Conservation (phyloP, 2,113 vertebrate genomes). For the Corapipo altera region DNA sequence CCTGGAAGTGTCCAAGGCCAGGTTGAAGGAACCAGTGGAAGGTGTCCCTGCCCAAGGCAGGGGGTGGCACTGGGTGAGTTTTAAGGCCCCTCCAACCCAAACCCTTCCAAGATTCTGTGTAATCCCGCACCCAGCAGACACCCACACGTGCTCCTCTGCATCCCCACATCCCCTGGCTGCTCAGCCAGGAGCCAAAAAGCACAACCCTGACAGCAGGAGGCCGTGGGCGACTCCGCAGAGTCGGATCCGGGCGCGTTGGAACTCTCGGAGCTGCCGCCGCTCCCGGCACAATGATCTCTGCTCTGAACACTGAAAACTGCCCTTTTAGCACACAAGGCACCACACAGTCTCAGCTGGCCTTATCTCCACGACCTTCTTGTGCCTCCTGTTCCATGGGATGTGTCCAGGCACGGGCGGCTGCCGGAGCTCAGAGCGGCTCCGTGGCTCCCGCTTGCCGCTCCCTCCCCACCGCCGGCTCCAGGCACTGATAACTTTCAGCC, state of each 20-base stretch:
- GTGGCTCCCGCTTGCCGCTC: neutral
- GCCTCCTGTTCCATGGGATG: neutral
- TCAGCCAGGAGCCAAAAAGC: neutral
- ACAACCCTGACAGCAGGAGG: neutral
- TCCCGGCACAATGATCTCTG: accelerated
- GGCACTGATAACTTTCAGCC: neutral
- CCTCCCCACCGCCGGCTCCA: neutral
- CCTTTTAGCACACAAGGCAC: neutral
- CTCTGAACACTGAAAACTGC: neutral
- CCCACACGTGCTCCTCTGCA: neutral
- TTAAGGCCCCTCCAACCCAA: neutral
- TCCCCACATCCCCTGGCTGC: accelerated
- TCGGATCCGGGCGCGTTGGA: accelerated
- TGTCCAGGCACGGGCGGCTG: neutral
- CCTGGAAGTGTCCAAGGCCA: neutral
- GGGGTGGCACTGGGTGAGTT: neutral
- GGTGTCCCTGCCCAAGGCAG: neutral
- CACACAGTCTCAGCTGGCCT: neutral
- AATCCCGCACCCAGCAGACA: neutral
- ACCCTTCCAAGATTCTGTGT: neutral
- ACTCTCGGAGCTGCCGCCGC: accelerated
- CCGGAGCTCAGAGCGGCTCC: neutral
- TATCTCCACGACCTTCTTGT: neutral
- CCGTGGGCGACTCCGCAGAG: too few species aligned
- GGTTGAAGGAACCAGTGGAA: neutral